phyloP scores from a whole-genome alignment of 1,140 invertebrate genomes.

The Drosophila watanabei region DNA sequence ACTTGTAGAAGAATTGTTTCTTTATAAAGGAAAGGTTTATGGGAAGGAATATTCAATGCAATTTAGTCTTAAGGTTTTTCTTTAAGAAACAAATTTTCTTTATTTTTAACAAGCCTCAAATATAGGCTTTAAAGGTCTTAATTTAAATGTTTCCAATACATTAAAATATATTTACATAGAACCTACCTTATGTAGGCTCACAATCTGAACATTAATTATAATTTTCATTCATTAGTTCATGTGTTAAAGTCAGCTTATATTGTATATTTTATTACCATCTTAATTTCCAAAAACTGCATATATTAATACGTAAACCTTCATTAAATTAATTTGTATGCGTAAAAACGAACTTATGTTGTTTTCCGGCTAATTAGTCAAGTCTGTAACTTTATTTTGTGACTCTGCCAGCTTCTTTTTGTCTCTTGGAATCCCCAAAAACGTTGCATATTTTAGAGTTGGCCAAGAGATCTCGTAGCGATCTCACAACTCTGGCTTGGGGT shows the following conservation, averaged over 20 bases:
- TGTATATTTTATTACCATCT: background rate
- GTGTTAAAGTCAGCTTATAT: background rate
- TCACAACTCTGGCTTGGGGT: conserved; percentile 29
- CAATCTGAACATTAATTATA: background rate
- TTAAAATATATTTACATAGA: too few species aligned
- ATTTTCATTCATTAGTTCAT: background rate
- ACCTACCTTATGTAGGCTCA: background rate
- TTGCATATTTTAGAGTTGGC: conserved; percentile 40
- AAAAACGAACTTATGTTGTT: background rate
- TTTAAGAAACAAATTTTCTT: background rate
- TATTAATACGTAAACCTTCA: background rate
- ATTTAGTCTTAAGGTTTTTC: too few species aligned
- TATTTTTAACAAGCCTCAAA: background rate
- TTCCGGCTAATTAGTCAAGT: background rate
- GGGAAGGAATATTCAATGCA: too few species aligned
- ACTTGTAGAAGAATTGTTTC: too few species aligned
- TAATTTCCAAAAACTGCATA: background rate
- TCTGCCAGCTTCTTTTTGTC: background rate
- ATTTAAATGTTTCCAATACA: too few species aligned
- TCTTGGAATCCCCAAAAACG: conserved; percentile 8
- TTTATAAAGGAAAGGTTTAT: too few species aligned
- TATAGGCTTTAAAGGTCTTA: background rate
- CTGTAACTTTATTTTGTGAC: background rate
- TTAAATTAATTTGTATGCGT: background rate
- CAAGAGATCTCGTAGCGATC: conserved; percentile 37